A percentile compares a stretch with the other conserved stretches of the same genome.
phyloP scores from a whole-genome alignment of 2,888 invertebrate genomes.

The Trachelus troglodyta region DNA sequence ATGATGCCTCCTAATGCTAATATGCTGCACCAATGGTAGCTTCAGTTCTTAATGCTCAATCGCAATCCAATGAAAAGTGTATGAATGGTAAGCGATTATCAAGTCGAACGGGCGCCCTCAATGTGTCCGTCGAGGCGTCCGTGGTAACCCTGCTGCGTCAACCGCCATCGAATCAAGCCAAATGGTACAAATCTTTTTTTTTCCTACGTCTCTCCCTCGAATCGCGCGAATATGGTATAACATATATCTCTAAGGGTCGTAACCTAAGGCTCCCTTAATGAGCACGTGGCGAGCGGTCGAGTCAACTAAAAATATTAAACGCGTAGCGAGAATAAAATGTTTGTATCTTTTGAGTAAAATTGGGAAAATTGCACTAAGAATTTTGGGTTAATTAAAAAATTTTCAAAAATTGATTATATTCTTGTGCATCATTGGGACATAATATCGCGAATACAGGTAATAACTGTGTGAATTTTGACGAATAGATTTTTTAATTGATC shows the following conservation, averaged over 20 bases:
- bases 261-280: background rate
- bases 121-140: conserved; percentile 67
- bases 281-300: background rate
- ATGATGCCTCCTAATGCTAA: conserved; percentile 67
- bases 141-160: conserved; percentile 54
- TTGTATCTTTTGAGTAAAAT: background rate
- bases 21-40: conserved; percentile 28
- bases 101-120: conserved; percentile 65
- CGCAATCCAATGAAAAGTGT: conserved; percentile 67
- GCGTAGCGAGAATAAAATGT: background rate
- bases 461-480: no score
- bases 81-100: conserved; percentile 66
- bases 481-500: no score
- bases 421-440: no score
- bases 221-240: background rate
- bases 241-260: background rate
- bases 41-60: conserved; percentile 64
- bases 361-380: background rate
- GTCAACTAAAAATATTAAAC: background rate
- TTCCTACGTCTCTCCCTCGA: background rate
- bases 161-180: conserved; percentile 34
- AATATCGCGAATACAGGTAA: no score
- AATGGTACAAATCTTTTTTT: conserved; percentile 54
- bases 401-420: no score
- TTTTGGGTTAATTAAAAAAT: no score